Percentiles rank a stretch among this genome's conserved stretches.
phyloP scores from a whole-genome alignment of 2,797 vertebrate genomes.

The Propithecus perrieri region DNA sequence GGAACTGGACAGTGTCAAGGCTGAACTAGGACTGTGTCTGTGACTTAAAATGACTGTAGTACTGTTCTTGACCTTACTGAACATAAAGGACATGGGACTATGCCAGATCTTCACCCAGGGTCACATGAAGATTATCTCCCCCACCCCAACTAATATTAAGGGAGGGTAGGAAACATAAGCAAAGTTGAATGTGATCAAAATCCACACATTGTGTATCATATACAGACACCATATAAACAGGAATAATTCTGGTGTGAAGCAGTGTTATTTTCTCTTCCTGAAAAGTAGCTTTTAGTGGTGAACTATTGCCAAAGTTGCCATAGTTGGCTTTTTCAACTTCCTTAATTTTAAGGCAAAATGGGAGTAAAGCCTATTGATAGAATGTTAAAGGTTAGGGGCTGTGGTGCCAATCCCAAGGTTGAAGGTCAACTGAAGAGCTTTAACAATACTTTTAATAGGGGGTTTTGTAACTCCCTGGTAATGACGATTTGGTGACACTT shows the following conservation, averaged over 20 bases:
- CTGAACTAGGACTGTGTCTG: background rate
- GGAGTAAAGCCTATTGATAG: background rate
- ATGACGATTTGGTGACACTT: background rate
- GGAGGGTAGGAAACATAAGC: background rate
- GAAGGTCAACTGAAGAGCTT: background rate
- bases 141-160: background rate
- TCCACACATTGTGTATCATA: background rate
- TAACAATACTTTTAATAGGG: background rate
- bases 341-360: background rate
- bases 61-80: background rate
- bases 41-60: constrained; percentile 10
- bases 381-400: background rate
- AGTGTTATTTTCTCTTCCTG: background rate
- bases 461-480: background rate
- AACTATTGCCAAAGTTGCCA: background rate
- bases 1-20: background rate
- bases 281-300: constrained; percentile 35
- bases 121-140: background rate
- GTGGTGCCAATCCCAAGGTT: background rate
- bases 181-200: background rate
- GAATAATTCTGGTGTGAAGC: background rate
- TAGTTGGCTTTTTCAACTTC: background rate
- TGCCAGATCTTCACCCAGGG: background rate
- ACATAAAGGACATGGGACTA: background rate
- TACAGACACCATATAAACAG: background rate